Percentiles rank a stretch among this genome's conserved stretches.
These are phyloP conservation scores for Urocitellus parryii DNA, from an alignment of 2,113 vertebrate species.

Conservation along the genomic window DNA sequence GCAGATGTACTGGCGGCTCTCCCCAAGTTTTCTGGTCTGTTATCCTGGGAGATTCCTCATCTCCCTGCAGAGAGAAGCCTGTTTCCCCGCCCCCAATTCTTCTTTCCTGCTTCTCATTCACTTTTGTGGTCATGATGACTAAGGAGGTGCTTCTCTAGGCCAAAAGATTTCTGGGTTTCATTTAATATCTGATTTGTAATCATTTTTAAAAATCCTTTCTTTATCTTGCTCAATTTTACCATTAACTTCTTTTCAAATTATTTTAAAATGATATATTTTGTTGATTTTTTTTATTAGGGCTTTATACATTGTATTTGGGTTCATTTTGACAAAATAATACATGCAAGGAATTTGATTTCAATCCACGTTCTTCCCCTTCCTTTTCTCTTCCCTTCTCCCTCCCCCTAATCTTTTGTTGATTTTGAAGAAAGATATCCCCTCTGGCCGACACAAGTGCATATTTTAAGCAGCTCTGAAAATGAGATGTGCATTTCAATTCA, in stretches of 20 bases:
- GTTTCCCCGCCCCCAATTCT: background rate
- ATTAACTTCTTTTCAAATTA: background rate
- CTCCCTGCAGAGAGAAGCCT: background rate
- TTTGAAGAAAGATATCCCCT: no score
- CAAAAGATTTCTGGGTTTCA: background rate
- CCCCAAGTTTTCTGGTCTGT: rapidly evolving
- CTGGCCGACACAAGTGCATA: background rate
- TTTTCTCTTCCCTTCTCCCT: no score
- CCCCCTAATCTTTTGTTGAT: no score
- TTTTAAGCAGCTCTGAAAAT: background rate
- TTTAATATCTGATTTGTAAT: background rate
- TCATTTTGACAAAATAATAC: no score
- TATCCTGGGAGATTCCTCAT: background rate
- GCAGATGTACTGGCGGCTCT: rapidly evolving
- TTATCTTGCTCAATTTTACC: background rate
- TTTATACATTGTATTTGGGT: no score
- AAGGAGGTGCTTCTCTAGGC: background rate
- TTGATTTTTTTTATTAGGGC: background rate
- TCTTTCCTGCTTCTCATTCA: background rate
- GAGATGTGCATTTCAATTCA: background rate
- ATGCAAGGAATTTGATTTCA: no score
- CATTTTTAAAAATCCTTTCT: background rate
- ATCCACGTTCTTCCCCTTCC: no score
- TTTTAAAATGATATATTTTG: background rate
- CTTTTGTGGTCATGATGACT: background rate